phyloP scores from a whole-genome alignment of 2,113 vertebrate genomes.

The Channa maculata region DNA sequence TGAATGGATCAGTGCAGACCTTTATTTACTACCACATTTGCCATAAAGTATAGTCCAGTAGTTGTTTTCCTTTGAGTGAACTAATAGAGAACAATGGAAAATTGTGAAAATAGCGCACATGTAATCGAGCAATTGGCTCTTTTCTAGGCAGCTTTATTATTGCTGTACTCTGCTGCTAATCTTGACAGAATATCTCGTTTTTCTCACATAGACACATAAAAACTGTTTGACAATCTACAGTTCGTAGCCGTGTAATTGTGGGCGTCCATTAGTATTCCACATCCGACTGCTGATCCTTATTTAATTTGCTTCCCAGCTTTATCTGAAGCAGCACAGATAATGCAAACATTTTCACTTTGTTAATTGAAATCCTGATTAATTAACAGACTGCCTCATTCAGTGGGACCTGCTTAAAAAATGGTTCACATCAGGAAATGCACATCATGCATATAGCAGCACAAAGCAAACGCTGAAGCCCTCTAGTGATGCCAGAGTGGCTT shows the following conservation, averaged over 20 bases:
- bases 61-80: too few relatives aligned
- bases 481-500: neutral
- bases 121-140: too few relatives aligned
- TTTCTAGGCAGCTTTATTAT: neutral
- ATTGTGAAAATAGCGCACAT: too few relatives aligned
- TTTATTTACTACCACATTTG: too few relatives aligned
- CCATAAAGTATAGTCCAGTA: too few relatives aligned
- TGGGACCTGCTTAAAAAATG: conserved; percentile 2
- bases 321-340: conserved; percentile 57
- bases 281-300: conserved; percentile 38
- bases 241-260: conserved; percentile 9
- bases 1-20: too few relatives aligned
- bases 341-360: conserved; percentile 49
- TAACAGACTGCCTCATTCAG: conserved; percentile 17
- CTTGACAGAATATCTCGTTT: neutral
- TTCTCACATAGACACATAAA: conserved; percentile 1
- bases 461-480: neutral
- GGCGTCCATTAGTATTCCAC: conserved; percentile 50
- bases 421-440: conserved; percentile 3
- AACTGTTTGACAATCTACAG: neutral
- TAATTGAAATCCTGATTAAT: conserved; percentile 72
- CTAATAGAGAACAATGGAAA: too few relatives aligned
- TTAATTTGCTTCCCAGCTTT: conserved; percentile 56
- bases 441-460: conserved; percentile 8
- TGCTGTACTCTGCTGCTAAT: neutral